Conservation (phyloP, 1,140 invertebrate genomes). For the Zelostemma sp. region DNA sequence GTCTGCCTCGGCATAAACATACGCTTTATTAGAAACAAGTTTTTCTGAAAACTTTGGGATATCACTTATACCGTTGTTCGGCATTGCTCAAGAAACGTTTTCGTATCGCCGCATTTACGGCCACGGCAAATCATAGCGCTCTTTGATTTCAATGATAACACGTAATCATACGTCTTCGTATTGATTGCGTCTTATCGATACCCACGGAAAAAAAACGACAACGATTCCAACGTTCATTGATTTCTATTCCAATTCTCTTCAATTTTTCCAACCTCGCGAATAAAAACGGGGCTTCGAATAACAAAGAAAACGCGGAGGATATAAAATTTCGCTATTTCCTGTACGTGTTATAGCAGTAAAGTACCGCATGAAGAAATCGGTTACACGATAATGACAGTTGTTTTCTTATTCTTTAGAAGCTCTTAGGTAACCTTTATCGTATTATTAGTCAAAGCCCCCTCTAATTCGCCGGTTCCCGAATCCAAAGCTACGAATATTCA, state of each 20-base stretch:
- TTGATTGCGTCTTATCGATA: no score
- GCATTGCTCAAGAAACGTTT: slow-evolving; percentile 6
- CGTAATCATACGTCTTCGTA: not conserved
- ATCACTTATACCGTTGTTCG: slow-evolving; percentile 9
- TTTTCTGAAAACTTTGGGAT: slow-evolving; percentile 20
- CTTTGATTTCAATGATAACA: not conserved
- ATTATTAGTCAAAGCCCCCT: slow-evolving; percentile 28
- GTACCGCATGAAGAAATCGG: slow-evolving; percentile 25
- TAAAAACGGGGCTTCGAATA: not conserved
- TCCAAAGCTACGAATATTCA: slow-evolving; percentile 20
- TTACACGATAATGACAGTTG: slow-evolving; percentile 35
- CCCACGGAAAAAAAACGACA: no score
- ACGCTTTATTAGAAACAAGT: slow-evolving; percentile 25
- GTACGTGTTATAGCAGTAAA: slow-evolving; percentile 8
- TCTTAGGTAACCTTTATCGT: slow-evolving; percentile 39
- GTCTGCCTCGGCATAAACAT: slow-evolving; percentile 29
- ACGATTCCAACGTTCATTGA: no score
- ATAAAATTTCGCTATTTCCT: slow-evolving; percentile 38
- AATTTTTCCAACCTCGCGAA: no score
- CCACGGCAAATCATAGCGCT: not conserved
- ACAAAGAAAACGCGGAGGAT: slow-evolving; percentile 1
- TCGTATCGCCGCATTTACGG: slow-evolving; percentile 6
- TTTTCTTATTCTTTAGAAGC: slow-evolving; percentile 33
- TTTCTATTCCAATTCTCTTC: no score
- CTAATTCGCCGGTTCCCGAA: slow-evolving; percentile 39